Evolutionary conservation across 2,113 vertebrate genomes (phyloP), one percentile per base, ranked within the genome.

Genomic region (Rhabdomys dilectus): DNA sequence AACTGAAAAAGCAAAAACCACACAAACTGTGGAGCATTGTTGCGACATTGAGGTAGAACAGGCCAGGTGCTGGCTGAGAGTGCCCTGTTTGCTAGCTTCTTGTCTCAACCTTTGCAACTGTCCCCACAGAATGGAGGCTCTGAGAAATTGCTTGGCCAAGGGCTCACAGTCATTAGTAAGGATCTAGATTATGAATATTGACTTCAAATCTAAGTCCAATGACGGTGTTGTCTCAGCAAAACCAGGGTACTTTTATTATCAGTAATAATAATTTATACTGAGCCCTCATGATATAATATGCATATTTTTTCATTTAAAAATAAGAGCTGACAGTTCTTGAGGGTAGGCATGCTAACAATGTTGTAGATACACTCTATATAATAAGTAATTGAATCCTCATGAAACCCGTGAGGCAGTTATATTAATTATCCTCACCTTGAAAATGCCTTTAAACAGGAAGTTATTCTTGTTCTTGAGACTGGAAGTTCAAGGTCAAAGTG

Each of bases 1-100:
- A 94, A 92, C 95, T 95, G 21, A 91, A 86, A 66, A 88, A 19
- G 88, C 72, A 93, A 95, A 75, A 91, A 60, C 31, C 45, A 91
- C 66, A 72, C n/a, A 92, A 96, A 96, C 86, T 86, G 53, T 56
- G 53, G 86, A n/a, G 3, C 68, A n/a, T 42, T 31, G n/a, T 89
- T 94, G 21, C 58, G 81, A 53, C 77, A 45, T 4, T 77, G 70
- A 45, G 75, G 17, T 62, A 73, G 88, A 92, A 56, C 0, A 75
- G 81, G 56, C 26, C 16, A 42, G 19, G 12, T 48, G 85, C 84
- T 96, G 68, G 72, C 3, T 5, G 34, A 75, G 11, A 42, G 24
- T 34, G 13, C 78, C 36, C 51, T 73, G 1, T 75, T 85, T 93
- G n/a, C 81, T 62, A 64, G 60, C 48, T 36, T 3, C 0, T 73